Evolutionary conservation across 2,113 vertebrate species (phyloP).

Genomic region (Ardeotis arabs): DNA sequence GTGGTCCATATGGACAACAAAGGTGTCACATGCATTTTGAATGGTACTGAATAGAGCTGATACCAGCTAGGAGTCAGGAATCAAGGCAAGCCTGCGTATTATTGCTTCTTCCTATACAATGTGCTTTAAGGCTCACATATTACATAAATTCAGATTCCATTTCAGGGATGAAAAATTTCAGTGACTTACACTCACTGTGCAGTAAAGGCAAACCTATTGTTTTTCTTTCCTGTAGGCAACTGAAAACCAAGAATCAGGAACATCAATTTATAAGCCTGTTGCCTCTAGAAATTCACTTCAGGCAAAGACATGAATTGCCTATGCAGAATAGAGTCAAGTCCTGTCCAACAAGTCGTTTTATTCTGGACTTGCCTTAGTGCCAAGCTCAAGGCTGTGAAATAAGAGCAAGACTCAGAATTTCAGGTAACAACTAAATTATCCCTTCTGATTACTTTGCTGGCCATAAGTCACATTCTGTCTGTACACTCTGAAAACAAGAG

Average conservation of each 20-base stretch:
- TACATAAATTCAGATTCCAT: neutral
- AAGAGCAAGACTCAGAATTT: neutral
- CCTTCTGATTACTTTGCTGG: neutral
- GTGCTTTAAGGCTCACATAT: neutral
- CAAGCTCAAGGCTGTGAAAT: neutral
- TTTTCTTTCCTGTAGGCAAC: neutral
- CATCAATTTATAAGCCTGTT: neutral
- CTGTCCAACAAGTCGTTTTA: neutral
- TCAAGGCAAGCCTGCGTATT: neutral
- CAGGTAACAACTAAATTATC: neutral
- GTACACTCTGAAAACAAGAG: neutral
- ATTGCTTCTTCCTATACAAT: neutral
- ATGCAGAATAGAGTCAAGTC: neutral
- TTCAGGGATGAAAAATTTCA: neutral
- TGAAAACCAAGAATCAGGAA: neutral
- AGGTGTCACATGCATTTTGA: neutral
- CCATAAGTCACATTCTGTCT: neutral
- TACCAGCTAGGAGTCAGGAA: neutral
- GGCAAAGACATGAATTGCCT: neutral
- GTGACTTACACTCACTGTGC: neutral
- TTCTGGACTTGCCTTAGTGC: neutral
- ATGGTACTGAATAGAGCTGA: neutral
- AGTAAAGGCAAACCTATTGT: neutral
- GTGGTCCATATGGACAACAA: neutral
- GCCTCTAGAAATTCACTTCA: neutral